Percentiles rank a stretch among this genome's conserved stretches.
Evolutionary conservation across 2,888 invertebrate genomes (phyloP).

Genomic region (Tachina grossa): DNA sequence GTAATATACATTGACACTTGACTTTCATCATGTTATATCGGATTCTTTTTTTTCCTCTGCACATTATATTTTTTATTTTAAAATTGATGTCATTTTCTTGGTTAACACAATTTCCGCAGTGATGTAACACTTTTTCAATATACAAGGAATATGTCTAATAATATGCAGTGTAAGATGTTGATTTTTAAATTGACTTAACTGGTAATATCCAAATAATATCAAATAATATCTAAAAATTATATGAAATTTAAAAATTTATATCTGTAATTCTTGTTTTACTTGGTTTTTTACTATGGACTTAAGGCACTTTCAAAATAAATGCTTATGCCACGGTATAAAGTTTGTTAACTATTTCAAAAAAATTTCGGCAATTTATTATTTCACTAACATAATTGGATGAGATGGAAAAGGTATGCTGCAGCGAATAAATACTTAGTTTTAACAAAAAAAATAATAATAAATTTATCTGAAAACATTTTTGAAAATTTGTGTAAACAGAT

Average conservation of each 20-base stretch:
- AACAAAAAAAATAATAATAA: too few relatives aligned
- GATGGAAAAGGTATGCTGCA: too few relatives aligned
- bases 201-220: background rate
- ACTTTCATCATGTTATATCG: constrained; percentile 52
- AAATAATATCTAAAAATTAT: too few relatives aligned
- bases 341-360: background rate
- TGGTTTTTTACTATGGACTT: background rate
- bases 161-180: background rate
- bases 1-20: constrained; percentile 68
- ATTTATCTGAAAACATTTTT: too few relatives aligned
- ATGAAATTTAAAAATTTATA: too few relatives aligned
- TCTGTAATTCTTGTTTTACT: too few relatives aligned
- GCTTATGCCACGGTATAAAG: background rate
- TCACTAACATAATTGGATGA: too few relatives aligned
- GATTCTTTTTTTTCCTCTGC: constrained; percentile 11
- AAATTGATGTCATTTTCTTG: constrained; percentile 69
- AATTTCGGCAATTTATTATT: constrained; percentile 13
- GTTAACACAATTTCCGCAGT: constrained; percentile 69
- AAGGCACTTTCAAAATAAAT: background rate
- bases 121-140: constrained; percentile 59
- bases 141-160: background rate
- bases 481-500: too few relatives aligned
- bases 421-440: too few relatives aligned
- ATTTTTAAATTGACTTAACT: background rate
- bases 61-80: constrained; percentile 19